phyloP scores from a whole-genome alignment of 2,888 invertebrate genomes.

The Mythimna loreyi region DNA sequence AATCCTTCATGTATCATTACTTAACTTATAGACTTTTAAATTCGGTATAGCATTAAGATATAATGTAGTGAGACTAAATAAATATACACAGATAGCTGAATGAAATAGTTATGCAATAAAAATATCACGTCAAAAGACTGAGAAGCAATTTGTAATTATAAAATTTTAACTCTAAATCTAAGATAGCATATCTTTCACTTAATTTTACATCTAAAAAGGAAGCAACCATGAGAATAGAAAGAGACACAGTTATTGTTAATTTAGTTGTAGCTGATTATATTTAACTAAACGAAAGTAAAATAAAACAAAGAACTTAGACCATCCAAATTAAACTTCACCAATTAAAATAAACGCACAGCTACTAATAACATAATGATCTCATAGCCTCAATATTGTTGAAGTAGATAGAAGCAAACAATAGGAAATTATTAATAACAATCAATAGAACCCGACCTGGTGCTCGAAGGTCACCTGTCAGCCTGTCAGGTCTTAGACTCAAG shows the following conservation, averaged over 20 bases:
- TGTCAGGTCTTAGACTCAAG: constrained; percentile 43
- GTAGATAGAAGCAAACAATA: constrained; percentile 19
- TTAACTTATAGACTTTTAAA: constrained; percentile 10
- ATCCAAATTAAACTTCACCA: not conserved
- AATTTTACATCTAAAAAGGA: not conserved
- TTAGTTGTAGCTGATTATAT: not conserved
- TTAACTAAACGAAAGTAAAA: not conserved
- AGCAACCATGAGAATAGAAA: not conserved
- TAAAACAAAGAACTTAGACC: too few species aligned
- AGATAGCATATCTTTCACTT: not conserved
- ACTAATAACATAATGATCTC: not conserved
- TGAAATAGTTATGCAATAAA: constrained; percentile 1
- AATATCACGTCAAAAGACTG: not conserved
- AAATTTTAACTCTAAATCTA: not conserved
- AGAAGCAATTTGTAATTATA: constrained; percentile 8
- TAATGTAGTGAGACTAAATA: not conserved
- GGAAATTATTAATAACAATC: constrained; percentile 29
- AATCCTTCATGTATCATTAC: too few species aligned
- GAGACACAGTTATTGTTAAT: not conserved
- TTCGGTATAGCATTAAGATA: not conserved
- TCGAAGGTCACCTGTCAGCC: constrained; percentile 38
- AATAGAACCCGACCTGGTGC: constrained; percentile 44
- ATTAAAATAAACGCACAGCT: not conserved
- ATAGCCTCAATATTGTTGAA: not conserved
- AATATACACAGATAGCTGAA: not conserved